Conservation (phyloP, 2,113 vertebrate species). For the Danio rerio region GRCz12tu NC_133199.1:37382501-37383000, state of each 20-base stretch:
- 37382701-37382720: slow-evolving; percentile 29
- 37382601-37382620: neutral
- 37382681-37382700: neutral
- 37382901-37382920: too few relatives aligned
- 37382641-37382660: slow-evolving; percentile 3
- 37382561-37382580: slow-evolving; percentile 17
- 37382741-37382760: neutral
- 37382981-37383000: too few relatives aligned
- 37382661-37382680: slow-evolving; percentile 26
- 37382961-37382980: too few relatives aligned
- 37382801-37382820: neutral
- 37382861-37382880: neutral
- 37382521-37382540: neutral
- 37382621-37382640: neutral
- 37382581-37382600: slow-evolving; percentile 14
- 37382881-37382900: neutral
- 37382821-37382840: neutral
- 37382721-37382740: neutral
- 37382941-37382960: too few relatives aligned
- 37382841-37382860: neutral
- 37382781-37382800: neutral
- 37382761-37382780: neutral
- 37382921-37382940: too few relatives aligned
- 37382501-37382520: neutral
- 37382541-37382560: neutral